These are phyloP conservation scores for Leptinotarsa tumamoca DNA, from an alignment of 2,888 invertebrate genomes.

Conservation along the genomic window DNA sequence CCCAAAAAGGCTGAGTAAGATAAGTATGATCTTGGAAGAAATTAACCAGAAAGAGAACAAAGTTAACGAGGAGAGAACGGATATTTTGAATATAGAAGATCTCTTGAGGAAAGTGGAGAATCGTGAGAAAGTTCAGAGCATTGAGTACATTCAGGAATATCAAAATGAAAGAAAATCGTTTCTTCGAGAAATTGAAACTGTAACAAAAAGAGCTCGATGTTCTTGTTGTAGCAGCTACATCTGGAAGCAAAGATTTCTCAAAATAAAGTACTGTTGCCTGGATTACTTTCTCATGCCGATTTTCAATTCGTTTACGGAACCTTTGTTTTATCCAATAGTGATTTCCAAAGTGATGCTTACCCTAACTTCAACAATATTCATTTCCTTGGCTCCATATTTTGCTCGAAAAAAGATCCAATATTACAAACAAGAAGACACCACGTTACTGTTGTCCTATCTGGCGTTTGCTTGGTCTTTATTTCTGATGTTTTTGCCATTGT, in stretches of 20 bases:
- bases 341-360: constrained; percentile 43
- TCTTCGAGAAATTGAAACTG: constrained; percentile 45
- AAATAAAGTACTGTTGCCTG: constrained; percentile 43
- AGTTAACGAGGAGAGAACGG: constrained; percentile 12
- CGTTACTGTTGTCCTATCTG: constrained; percentile 52
- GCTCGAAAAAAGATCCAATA: constrained; percentile 42
- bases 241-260: constrained; percentile 47
- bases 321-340: constrained; percentile 52
- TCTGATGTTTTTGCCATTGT: constrained; percentile 49
- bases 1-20: constrained; percentile 50
- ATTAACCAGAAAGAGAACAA: constrained; percentile 37
- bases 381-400: constrained; percentile 49
- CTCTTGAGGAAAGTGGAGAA: constrained; percentile 24
- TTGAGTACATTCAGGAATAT: constrained; percentile 51
- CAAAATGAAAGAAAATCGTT: constrained; percentile 38
- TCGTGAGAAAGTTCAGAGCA: constrained; percentile 45
- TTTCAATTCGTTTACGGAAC: constrained; percentile 43
- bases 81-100: constrained; percentile 26
- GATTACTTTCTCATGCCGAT: constrained; percentile 50
- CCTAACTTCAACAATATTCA: constrained; percentile 45
- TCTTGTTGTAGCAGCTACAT: constrained; percentile 49
- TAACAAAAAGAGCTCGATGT: constrained; percentile 39
- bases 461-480: constrained; percentile 56
- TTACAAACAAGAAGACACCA: constrained; percentile 48
- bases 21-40: constrained; percentile 51